These are phyloP conservation scores for Eupithecia vulgata DNA, from an alignment of 2,888 invertebrate genomes.

Conservation along the genomic window DNA sequence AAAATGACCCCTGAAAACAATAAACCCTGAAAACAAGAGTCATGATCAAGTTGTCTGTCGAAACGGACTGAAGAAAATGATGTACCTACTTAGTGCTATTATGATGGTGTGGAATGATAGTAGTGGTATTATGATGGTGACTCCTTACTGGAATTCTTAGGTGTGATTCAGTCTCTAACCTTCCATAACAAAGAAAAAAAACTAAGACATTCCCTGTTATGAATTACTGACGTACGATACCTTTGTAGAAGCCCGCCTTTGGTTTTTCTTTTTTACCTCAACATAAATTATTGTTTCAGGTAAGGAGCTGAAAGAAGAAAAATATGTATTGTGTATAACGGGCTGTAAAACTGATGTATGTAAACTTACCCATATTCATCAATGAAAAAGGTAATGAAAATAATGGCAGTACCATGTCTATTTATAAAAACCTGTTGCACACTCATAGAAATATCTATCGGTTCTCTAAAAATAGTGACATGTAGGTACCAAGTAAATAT, in stretches of 20 bases:
- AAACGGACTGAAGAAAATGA: neutral
- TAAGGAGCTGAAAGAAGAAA: conserved; percentile 4
- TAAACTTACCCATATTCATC: too few species aligned
- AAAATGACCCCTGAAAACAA: too few species aligned
- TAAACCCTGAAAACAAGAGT: too few species aligned
- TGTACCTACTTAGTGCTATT: neutral
- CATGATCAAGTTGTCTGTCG: neutral
- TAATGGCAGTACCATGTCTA: too few species aligned
- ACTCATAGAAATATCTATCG: too few species aligned
- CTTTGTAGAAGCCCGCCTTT: neutral
- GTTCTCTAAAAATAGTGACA: too few species aligned
- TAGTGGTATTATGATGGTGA: neutral
- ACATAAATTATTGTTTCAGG: conserved; percentile 11
- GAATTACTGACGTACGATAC: neutral
- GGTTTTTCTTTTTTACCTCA: neutral
- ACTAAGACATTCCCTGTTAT: neutral
- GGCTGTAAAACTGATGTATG: neutral
- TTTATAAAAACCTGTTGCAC: too few species aligned
- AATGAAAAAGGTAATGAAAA: too few species aligned
- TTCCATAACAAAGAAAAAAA: conserved; percentile 1
- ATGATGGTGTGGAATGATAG: neutral
- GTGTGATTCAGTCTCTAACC: neutral
- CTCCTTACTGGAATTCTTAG: neutral
- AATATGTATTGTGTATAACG: neutral
- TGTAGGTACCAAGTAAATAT: too few species aligned